Percentiles rank a stretch among this genome's conserved stretches.
Evolutionary conservation across 2,113 vertebrate genomes (phyloP).

Genomic region (Tragelaphus buxtoni): DNA sequence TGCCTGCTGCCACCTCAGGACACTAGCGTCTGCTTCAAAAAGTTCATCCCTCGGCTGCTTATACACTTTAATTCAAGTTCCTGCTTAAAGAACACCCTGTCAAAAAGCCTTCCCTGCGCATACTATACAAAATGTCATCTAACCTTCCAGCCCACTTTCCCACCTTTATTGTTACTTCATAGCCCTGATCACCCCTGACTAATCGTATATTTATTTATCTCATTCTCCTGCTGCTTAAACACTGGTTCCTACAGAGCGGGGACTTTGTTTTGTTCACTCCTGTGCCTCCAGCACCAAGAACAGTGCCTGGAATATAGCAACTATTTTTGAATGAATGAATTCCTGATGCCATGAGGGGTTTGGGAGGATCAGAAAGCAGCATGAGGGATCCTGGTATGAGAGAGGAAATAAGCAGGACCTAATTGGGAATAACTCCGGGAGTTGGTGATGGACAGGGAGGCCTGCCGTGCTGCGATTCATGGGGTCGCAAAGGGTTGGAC

Average conservation of each 20-base stretch:
- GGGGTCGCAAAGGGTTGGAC: rapidly evolving
- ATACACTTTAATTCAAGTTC: neutral
- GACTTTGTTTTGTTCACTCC: neutral
- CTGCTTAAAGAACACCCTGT: neutral
- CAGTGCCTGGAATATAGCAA: neutral
- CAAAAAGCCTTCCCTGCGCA: neutral
- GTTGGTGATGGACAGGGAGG: no score
- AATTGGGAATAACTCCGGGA: neutral
- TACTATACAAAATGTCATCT: neutral
- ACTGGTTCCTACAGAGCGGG: neutral
- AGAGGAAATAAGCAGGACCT: neutral
- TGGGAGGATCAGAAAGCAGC: neutral
- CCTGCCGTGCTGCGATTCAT: no score
- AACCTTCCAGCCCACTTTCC: neutral
- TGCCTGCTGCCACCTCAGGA: neutral
- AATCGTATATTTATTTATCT: neutral
- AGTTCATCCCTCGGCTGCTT: neutral
- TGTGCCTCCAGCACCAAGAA: neutral
- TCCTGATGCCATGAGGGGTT: neutral
- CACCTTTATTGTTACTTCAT: neutral
- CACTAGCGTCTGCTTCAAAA: neutral
- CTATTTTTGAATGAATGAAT: neutral
- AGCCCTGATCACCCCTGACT: neutral
- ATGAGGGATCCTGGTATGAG: neutral
- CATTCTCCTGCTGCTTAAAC: neutral